phyloP scores from a whole-genome alignment of 1,140 invertebrate genomes.

The Tetramorium alpestre region DNA sequence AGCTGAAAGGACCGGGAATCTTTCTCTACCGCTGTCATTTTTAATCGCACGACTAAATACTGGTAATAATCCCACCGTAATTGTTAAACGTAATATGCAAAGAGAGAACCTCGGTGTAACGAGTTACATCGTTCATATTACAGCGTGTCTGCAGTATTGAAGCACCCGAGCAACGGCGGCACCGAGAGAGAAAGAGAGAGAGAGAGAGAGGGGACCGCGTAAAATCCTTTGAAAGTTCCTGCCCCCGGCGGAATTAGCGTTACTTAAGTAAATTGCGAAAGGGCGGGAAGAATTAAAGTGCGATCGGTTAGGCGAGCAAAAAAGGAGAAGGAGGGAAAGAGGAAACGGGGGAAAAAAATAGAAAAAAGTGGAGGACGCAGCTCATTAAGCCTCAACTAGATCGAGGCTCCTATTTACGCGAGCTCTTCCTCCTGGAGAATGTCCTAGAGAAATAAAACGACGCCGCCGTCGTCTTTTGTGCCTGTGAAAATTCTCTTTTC shows the following conservation, averaged over 20 bases:
- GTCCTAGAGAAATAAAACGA: conserved; percentile 40
- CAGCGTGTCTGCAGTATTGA: conserved; percentile 47
- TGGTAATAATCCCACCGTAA: conserved; percentile 23
- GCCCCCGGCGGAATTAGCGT: conserved; percentile 49
- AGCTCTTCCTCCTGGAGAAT: conserved; percentile 9
- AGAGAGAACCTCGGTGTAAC: conserved; percentile 3
- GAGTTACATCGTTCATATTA: conserved; percentile 49
- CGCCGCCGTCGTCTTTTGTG: conserved; percentile 10
- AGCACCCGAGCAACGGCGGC: neutral
- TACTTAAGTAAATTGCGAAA: conserved; percentile 62
- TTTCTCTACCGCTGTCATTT: neutral
- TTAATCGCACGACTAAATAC: conserved; percentile 39
- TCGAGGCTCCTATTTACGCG: conserved; percentile 50
- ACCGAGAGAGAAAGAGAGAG: neutral
- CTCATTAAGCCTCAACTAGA: conserved; percentile 57
- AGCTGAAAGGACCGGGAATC: neutral
- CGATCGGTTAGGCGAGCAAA: conserved; percentile 47
- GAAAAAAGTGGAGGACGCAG: conserved; percentile 39
- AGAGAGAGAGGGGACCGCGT: neutral
- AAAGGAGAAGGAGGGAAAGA: neutral
- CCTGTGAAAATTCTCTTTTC: neutral
- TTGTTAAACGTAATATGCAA: conserved; percentile 47
- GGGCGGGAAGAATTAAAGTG: conserved; percentile 58
- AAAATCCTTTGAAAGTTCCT: conserved; percentile 60
- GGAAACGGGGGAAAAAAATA: neutral